These are phyloP conservation scores for Beroe ovata DNA, from an alignment of 37 sponge, comb jelly and placozoan species.

Conservation along the genomic window DNA sequence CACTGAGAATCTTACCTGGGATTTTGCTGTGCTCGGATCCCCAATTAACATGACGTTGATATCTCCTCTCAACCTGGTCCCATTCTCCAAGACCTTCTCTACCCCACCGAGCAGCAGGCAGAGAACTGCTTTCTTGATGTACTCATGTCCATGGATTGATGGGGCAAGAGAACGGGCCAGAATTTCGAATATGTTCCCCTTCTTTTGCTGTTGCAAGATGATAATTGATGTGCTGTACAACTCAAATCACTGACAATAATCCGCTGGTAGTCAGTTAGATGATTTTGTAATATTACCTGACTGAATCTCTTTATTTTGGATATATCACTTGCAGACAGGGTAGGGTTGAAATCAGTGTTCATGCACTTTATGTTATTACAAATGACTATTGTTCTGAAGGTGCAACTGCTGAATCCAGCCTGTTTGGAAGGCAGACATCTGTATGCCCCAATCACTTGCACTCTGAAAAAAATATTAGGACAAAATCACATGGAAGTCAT, in stretches of 20 bases:
- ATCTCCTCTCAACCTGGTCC: conserved; percentile 72
- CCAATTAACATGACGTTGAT: conserved; percentile 94
- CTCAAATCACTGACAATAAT: too few relatives aligned
- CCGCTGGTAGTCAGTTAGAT: too few relatives aligned
- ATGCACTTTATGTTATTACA: conserved; percentile 80
- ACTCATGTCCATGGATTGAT: conserved; percentile 90
- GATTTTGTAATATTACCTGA: too few relatives aligned
- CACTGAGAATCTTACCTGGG: too few relatives aligned
- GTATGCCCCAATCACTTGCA: conserved; percentile 84
- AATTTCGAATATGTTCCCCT: conserved; percentile 79
- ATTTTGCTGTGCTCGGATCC: conserved; percentile 97
- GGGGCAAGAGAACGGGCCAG: conserved; percentile 94
- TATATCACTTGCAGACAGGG: conserved; percentile 79
- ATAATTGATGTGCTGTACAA: too few relatives aligned
- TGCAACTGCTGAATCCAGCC: conserved; percentile 84
- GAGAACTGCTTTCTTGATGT: conserved; percentile 93
- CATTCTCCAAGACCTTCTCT: conserved; percentile 81
- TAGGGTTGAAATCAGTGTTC: conserved; percentile 82
- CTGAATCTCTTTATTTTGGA: conserved; percentile 82
- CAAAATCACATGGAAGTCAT: too few relatives aligned
- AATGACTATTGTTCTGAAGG: conserved; percentile 87
- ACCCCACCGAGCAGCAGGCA: conserved; percentile 94
- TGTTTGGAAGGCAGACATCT: conserved; percentile 92
- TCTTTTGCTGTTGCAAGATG: conserved; percentile 33
- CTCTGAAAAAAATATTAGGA: conserved; percentile 69